These are phyloP conservation scores for Streptopelia turtur DNA, from an alignment of 2,797 vertebrate genomes.

Conservation along the genomic window DNA sequence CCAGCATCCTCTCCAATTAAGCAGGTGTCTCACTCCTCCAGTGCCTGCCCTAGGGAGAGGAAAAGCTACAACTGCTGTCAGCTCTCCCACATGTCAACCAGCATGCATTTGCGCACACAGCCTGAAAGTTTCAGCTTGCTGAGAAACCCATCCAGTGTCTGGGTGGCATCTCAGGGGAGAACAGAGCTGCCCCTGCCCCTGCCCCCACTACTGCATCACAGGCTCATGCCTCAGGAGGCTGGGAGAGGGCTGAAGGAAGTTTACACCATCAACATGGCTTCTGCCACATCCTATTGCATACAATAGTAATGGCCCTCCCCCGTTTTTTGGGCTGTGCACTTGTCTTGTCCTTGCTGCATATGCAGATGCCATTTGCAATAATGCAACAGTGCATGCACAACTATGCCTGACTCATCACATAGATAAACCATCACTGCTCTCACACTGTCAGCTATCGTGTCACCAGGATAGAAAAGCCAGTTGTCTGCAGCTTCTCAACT, in stretches of 20 bases:
- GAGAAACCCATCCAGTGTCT: accelerated
- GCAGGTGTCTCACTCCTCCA: accelerated
- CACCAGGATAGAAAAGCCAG: background rate
- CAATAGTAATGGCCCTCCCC: background rate
- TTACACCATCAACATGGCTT: background rate
- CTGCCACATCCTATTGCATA: background rate
- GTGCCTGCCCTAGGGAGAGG: background rate
- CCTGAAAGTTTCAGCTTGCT: background rate
- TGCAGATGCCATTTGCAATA: background rate
- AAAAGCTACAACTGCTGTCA: background rate
- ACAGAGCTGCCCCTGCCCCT: background rate
- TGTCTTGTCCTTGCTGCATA: background rate
- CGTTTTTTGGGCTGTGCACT: background rate
- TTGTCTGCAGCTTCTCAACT: background rate
- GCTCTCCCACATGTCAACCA: background rate
- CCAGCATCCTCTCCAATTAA: background rate
- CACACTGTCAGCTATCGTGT: background rate
- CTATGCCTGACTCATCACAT: background rate
- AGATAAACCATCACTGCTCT: background rate
- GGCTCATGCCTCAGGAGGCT: background rate
- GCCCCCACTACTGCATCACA: background rate
- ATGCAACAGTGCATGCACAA: accelerated
- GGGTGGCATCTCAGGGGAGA: accelerated
- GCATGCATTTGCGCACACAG: background rate
- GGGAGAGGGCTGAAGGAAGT: background rate